Base-by-base conservation (phyloP, 1,140 invertebrate species). In the Bombus terrestris region DNA sequence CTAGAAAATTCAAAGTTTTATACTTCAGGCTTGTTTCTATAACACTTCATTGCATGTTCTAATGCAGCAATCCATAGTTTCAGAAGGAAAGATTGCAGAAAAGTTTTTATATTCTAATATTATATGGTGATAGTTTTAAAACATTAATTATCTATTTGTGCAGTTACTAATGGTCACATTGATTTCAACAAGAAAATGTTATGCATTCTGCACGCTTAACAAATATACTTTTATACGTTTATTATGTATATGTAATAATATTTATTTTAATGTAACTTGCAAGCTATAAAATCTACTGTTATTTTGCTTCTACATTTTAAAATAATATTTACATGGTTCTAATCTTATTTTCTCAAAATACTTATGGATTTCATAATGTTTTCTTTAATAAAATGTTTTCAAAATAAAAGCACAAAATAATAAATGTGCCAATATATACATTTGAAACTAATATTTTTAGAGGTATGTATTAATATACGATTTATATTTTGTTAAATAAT, bases 351-450 rank as follows among this genome's bases (percentile, higher is more conserved):
- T 15, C 18, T 57, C 18, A 9, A 81, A 72, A 73, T 37, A 62
- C 2, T 37, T 39, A 13, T 87, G 66, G 10, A 15, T 35, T 37
- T 9, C 25, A 12, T 71, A 41, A 15, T 8, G 10, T 57, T 75
- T 41, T 37, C 74, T 39, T 68, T 69, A 59, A 35, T 71, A 57
- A 35, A 47, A 39, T 25, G 25, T 64, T 72, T 25, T 35, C 1
- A 35, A 6, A 73, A 28, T 57, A 43, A n/a, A 85, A 73, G 35
- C 72, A 39, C 25, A 85, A 57, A 72, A 47, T 88, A 64, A 53
- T 76, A 77, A 85, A 81, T 9, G 83, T 86, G 88, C 78, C 83
- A 88, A 79, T 85, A 83, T 64, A 74, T 66, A 62, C 62, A 69
- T 81, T 59, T 77, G 39, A 64, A 69, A 66, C 8, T 53, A 88